Conservation (phyloP, 2,113 vertebrate genomes). For the Peucedramus taeniatus region DNA sequence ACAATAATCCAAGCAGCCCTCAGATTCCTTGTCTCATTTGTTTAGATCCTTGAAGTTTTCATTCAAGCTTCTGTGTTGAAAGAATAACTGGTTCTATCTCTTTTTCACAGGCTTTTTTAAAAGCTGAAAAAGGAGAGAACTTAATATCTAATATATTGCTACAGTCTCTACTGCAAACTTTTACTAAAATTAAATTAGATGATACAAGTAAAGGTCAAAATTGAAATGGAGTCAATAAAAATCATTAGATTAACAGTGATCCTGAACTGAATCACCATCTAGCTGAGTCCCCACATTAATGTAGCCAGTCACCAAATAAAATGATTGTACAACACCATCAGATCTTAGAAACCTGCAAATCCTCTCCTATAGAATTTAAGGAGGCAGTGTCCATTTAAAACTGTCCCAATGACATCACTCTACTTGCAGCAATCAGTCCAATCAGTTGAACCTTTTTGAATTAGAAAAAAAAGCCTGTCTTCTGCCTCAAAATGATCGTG, state of each 20-base stretch:
- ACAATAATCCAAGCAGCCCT: neutral
- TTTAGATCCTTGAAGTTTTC: neutral
- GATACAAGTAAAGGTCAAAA: neutral
- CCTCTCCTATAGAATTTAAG: neutral
- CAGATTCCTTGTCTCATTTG: neutral
- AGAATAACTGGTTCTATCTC: neutral
- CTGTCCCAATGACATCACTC: neutral
- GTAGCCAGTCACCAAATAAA: neutral
- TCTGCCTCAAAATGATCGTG: neutral
- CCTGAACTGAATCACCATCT: neutral
- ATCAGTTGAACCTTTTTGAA: neutral
- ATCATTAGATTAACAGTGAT: neutral
- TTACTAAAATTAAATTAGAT: neutral
- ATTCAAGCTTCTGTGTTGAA: neutral
- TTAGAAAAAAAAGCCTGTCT: neutral
- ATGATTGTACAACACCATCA: neutral
- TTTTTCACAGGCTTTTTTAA: neutral
- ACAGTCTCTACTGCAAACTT: neutral
- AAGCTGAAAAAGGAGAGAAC: neutral
- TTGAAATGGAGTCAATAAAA: conserved; percentile 10
- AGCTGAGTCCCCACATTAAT: neutral
- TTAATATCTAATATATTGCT: neutral
- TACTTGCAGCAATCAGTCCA: neutral
- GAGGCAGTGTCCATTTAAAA: neutral
- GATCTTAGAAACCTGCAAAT: neutral